These are phyloP conservation scores for Mungos mungo DNA, from an alignment of 2,113 vertebrate genomes.

Conservation along the genomic window DNA sequence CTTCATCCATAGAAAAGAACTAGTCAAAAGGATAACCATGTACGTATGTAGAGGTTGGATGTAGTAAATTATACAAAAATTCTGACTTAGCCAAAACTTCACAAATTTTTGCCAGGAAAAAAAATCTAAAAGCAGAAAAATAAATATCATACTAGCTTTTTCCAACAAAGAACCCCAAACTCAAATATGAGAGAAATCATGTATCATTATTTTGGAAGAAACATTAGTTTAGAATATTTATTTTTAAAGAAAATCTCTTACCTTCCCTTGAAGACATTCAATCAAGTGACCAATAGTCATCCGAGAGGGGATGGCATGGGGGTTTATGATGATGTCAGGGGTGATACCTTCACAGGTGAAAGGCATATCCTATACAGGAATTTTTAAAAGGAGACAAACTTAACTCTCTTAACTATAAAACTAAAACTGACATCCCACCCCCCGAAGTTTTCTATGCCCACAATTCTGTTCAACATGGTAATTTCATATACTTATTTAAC, in stretches of 20 bases:
- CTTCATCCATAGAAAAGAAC: neutral
- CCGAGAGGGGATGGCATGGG: slow-evolving; percentile 98
- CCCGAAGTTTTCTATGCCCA: neutral
- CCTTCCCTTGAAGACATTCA: slow-evolving; percentile 99
- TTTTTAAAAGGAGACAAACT: neutral
- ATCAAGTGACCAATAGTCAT: slow-evolving; percentile 99
- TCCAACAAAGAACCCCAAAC: neutral
- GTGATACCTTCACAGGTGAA: slow-evolving; percentile 99
- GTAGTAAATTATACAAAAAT: neutral
- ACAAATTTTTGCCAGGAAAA: neutral
- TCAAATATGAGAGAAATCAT: slow-evolving; percentile 15
- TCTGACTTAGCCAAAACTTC: neutral
- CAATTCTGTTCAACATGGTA: slow-evolving; percentile 21
- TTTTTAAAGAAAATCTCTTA: slow-evolving; percentile 75
- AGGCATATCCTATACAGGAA: slow-evolving; percentile 93
- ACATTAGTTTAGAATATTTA: neutral
- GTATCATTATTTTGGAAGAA: neutral
- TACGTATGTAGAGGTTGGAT: neutral
- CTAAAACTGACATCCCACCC: neutral
- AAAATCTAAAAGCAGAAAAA: neutral
- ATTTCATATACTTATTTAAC: neutral
- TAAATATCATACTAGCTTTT: slow-evolving; percentile 6
- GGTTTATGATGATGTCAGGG: slow-evolving; percentile 99
- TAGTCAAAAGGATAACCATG: neutral
- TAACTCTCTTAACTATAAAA: neutral